phyloP scores from a whole-genome alignment of 1,140 invertebrate species.

The Spodoptera frugiperda region DNA sequence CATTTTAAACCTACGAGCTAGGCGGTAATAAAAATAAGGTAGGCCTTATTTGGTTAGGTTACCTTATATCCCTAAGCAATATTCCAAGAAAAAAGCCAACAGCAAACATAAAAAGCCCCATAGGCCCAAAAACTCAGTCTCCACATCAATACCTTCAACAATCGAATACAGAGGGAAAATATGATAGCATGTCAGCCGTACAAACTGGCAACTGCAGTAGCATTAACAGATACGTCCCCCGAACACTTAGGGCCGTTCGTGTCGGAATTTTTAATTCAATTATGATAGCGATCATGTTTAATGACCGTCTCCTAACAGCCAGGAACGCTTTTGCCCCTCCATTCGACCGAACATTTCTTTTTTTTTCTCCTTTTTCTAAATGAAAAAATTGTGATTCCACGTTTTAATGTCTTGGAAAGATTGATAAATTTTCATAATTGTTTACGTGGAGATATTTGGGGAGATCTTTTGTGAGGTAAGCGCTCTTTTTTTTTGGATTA shows the following conservation, averaged over 20 bases:
- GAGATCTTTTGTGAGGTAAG: background rate
- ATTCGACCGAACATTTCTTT: constrained; percentile 51
- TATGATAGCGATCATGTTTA: constrained; percentile 84
- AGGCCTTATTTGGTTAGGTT: too few species aligned
- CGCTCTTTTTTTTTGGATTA: background rate
- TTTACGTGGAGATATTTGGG: constrained; percentile 50
- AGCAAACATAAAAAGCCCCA: background rate
- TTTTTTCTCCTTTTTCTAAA: constrained; percentile 38
- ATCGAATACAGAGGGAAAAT: constrained; percentile 3
- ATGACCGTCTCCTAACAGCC: constrained; percentile 72
- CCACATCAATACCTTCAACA: background rate
- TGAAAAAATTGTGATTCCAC: constrained; percentile 46
- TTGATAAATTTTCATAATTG: constrained; percentile 64
- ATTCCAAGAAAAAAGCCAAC: too few species aligned
- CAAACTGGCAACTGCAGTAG: constrained; percentile 38
- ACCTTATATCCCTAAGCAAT: too few species aligned
- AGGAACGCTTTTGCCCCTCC: constrained; percentile 60
- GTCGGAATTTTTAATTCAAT: constrained; percentile 85
- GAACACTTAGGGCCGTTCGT: constrained; percentile 63
- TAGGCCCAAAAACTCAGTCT: background rate
- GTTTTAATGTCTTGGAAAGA: constrained; percentile 59
- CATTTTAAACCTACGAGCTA: too few species aligned
- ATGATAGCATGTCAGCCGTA: constrained; percentile 30
- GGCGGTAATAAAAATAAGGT: too few species aligned
- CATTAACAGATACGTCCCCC: constrained; percentile 39